Base-by-base conservation (phyloP, 1,140 invertebrate species). In the Kradibia gibbosae region DNA sequence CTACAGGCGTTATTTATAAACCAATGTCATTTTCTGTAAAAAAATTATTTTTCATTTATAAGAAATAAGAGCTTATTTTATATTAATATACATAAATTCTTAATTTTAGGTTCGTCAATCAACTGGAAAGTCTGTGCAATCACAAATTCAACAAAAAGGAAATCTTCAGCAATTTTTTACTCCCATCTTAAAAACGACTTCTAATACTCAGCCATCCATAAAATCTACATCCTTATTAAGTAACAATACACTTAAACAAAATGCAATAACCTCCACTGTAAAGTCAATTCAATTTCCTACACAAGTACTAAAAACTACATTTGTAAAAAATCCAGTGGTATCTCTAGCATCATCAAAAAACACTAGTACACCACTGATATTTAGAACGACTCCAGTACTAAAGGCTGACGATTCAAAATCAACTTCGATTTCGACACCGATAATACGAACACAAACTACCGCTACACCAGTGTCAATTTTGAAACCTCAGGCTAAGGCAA, bases 401-500 rank as follows among this genome's bases (percentile, higher is more conserved):
- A 90, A 88, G 76, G 67, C 82, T 60, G 85, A 88, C 81, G 83
- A 86, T 60, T 55, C 60, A 3, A 88, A 85, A 79, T 78, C 82
- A 25, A 67, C 74, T 62, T 77, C 74, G 15, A 83, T 67, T 62
- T 84, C 83, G 3, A 84, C 75, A 31, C 84, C 86, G 39, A 83
- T 86, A 39, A 82, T 84, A 50, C 80, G 85, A 48, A 85, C 79
- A 0, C 81, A 86, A 34, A 72, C 74, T 20, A 71, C 84, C 13
- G 86, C 81, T 8, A 84, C 85, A 20, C 86, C 88, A 31, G 73
- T 90, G 36, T 90, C 89, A 22, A 86, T 90, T 11, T 84, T 90
- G 8, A 90, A 90, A 81, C 88, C 87, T 31, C 84, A 88, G 50
- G 78, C 84, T 15, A 90, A 88, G 78, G 57, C 84, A 11, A 60